Evolutionary conservation across 2,797 vertebrate species (phyloP).

Genomic region (Pangasius sanitwongsei): DNA sequence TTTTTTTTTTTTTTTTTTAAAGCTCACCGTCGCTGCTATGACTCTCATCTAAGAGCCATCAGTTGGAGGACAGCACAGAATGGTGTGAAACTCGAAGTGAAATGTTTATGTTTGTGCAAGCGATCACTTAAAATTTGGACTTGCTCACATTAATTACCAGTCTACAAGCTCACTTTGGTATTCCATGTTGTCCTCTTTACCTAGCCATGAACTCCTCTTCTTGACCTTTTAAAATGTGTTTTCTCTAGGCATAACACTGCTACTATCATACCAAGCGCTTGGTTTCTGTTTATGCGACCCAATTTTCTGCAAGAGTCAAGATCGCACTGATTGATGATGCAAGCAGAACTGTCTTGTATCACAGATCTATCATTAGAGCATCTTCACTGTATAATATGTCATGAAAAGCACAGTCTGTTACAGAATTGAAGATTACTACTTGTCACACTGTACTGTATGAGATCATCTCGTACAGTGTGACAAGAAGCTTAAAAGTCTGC

Average conservation of each 20-base stretch:
- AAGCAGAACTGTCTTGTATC: neutral
- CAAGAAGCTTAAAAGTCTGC: neutral
- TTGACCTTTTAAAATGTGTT: neutral
- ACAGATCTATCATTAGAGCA: neutral
- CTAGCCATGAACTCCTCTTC: neutral
- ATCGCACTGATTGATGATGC: neutral
- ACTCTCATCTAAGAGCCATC: neutral
- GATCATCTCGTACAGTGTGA: neutral
- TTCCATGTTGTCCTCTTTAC: neutral
- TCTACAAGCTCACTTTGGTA: neutral
- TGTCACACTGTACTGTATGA: neutral
- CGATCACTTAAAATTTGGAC: neutral
- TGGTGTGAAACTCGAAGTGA: neutral
- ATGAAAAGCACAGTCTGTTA: neutral
- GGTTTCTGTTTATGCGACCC: neutral
- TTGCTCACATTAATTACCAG: neutral
- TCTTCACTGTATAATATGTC: neutral
- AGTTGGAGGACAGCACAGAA: neutral
- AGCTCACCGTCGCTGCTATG: neutral
- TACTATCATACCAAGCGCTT: neutral
- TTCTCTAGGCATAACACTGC: too few relatives aligned
- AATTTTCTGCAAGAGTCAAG: neutral
- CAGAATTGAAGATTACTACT: neutral
- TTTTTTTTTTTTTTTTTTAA: neutral
- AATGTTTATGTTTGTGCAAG: neutral